A percentile compares a stretch with the other conserved stretches of the same genome.
These are phyloP conservation scores for Scomber japonicus DNA, from an alignment of 2,113 vertebrate genomes.

Conservation along the genomic window DNA sequence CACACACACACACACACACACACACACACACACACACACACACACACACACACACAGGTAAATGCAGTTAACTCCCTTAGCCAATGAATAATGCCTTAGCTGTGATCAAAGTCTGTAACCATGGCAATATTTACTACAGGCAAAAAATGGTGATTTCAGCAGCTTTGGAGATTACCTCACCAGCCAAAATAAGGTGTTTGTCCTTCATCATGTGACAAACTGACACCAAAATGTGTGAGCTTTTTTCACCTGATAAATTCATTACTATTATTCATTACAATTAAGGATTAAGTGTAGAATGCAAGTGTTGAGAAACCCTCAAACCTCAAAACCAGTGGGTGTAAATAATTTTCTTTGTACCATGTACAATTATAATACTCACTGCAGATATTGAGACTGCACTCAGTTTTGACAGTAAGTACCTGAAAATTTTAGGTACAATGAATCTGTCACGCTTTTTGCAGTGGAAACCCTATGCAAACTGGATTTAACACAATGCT, in stretches of 20 bases:
- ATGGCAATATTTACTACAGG: too few relatives aligned
- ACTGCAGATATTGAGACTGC: neutral
- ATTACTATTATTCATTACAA: too few relatives aligned
- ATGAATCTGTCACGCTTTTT: constrained; percentile 1
- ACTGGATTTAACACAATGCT: constrained; percentile 7
- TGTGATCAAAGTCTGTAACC: constrained; percentile 33
- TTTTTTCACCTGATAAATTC: neutral
- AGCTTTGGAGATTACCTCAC: constrained; percentile 5
- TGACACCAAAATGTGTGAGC: neutral
- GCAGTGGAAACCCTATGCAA: neutral
- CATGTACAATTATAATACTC: neutral
- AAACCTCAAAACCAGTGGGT: neutral
- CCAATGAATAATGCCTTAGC: constrained; percentile 42
- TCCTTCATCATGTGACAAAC: constrained; percentile 6
- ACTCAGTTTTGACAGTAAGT: neutral
- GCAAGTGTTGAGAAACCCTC: too few relatives aligned
- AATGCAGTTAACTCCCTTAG: constrained; percentile 28
- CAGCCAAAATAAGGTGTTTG: constrained; percentile 6
- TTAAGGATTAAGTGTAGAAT: too few relatives aligned
- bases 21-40: too few relatives aligned
- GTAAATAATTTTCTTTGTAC: neutral
- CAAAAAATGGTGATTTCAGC: constrained; percentile 3
- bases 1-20: too few relatives aligned
- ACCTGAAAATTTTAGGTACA: neutral
- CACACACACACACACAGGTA: constrained; percentile 31